These are phyloP conservation scores for Osmoderma eremita DNA, from an alignment of 2,888 invertebrate genomes.

Conservation along the genomic window DNA sequence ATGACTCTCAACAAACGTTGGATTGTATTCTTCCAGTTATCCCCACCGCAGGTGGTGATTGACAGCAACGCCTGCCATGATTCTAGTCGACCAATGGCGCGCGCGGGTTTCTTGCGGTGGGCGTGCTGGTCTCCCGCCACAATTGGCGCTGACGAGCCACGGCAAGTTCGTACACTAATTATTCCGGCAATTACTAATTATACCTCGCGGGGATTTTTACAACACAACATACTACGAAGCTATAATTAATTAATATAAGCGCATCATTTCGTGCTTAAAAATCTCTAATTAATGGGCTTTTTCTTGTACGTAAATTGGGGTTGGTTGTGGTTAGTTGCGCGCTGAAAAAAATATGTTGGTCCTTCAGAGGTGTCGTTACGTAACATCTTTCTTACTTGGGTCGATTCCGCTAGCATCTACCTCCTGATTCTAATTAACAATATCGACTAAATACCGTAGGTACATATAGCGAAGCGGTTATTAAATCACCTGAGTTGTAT, in stretches of 20 bases:
- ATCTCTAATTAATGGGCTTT: slow-evolving; percentile 60
- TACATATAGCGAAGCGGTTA: slow-evolving; percentile 18
- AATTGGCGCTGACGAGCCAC: slow-evolving; percentile 44
- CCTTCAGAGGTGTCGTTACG: slow-evolving; percentile 34
- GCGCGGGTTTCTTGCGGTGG: slow-evolving; percentile 47
- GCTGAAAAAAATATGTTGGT: slow-evolving; percentile 34
- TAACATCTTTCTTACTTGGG: slow-evolving; percentile 15
- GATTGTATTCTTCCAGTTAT: slow-evolving; percentile 54
- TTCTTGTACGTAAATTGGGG: slow-evolving; percentile 45
- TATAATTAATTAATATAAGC: slow-evolving; percentile 65
- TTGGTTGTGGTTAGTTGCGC: slow-evolving; percentile 30
- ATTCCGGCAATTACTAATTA: slow-evolving; percentile 60
- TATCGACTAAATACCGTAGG: slow-evolving; percentile 30
- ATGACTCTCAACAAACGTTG: slow-evolving; percentile 54
- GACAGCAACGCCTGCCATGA: slow-evolving; percentile 63
- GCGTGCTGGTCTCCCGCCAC: slow-evolving; percentile 49
- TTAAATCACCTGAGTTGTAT: slow-evolving; percentile 19
- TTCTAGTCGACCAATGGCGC: slow-evolving; percentile 57
- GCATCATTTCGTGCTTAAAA: slow-evolving; percentile 63
- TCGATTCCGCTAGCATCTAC: slow-evolving; percentile 16
- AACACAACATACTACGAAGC: slow-evolving; percentile 59
- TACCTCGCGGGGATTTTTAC: slow-evolving; percentile 65
- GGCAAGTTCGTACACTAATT: slow-evolving; percentile 49
- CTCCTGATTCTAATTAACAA: slow-evolving; percentile 37
- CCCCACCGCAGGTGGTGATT: slow-evolving; percentile 58